phyloP scores from a whole-genome alignment of 2,888 invertebrate genomes.

The Caenorhabditis uteleia region DNA sequence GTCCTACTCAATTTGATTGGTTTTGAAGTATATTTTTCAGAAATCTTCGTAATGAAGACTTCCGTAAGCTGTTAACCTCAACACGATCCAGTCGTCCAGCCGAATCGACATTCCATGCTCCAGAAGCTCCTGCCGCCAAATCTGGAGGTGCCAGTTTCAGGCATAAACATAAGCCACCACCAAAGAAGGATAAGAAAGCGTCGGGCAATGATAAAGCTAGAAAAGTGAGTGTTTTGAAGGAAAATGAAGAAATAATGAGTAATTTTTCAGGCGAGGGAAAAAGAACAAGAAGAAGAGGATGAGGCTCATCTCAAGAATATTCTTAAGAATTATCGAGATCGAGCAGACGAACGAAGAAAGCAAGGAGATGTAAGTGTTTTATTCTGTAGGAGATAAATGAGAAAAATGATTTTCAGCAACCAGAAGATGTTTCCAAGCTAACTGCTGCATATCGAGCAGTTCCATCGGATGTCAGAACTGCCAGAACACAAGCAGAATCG shows the following conservation, averaged over 20 bases:
- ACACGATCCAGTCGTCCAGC: conserved; percentile 38
- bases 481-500: conserved; percentile 88
- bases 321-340: conserved; percentile 69
- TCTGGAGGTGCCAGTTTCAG: conserved; percentile 33
- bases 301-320: conserved; percentile 62
- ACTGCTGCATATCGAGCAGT: conserved; percentile 85
- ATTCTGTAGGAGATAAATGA: not conserved
- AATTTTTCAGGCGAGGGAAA: conserved; percentile 4
- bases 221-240: not conserved
- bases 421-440: conserved; percentile 2
- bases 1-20: not conserved
- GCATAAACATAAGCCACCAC: conserved; percentile 38
- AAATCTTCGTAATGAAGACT: conserved; percentile 62
- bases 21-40: conserved; percentile 13
- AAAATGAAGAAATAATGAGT: conserved; percentile 9
- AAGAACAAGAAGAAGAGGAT: conserved; percentile 57
- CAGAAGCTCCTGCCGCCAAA: conserved; percentile 16
- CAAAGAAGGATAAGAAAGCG: conserved; percentile 13
- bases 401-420: conserved; percentile 3
- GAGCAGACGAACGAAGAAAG: conserved; percentile 70
- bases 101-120: conserved; percentile 11
- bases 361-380: conserved; percentile 49
- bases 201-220: conserved; percentile 15
- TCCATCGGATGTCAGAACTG: conserved; percentile 76
- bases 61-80: conserved; percentile 61